Evolutionary conservation across 2,888 invertebrate species (phyloP).

Genomic region (Thereva nobilitata): DNA sequence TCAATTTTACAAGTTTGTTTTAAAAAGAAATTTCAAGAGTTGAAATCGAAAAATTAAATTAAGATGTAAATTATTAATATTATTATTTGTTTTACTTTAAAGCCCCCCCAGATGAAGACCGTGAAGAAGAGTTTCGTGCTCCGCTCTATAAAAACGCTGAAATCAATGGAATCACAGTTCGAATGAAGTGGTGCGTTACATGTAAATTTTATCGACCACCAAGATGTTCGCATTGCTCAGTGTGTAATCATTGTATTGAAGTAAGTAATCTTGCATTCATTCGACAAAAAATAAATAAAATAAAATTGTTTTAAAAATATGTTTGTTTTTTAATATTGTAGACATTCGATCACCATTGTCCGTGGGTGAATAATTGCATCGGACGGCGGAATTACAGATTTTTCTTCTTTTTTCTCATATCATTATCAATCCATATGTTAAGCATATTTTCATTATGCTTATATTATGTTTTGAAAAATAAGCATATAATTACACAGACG

Average conservation of each 20-base stretch:
- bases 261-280: constrained; percentile 61
- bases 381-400: constrained; percentile 96
- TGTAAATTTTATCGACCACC: constrained; percentile 99
- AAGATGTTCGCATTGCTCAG: constrained; percentile 97
- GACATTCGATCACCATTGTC: constrained; percentile 99
- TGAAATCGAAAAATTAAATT: not conserved
- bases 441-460: constrained; percentile 94
- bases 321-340: constrained; percentile 60
- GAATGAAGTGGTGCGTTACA: constrained; percentile 99
- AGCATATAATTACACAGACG: constrained; percentile 77
- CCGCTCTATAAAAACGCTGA: constrained; percentile 96
- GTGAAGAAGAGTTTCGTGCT: constrained; percentile 96
- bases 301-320: not conserved
- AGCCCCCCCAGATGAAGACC: constrained; percentile 96
- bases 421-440: constrained; percentile 95
- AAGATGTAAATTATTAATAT: not conserved
- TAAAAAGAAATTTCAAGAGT: no score
- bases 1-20: no score
- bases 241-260: constrained; percentile 98
- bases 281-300: not conserved
- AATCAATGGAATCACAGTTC: constrained; percentile 96
- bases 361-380: constrained; percentile 97
- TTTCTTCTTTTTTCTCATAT: constrained; percentile 98
- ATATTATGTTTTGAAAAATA: constrained; percentile 86
- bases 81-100: constrained; percentile 42